Evolutionary conservation across 2,797 vertebrate species (phyloP).

Genomic region (Pseudotriccus pelzelni): DNA sequence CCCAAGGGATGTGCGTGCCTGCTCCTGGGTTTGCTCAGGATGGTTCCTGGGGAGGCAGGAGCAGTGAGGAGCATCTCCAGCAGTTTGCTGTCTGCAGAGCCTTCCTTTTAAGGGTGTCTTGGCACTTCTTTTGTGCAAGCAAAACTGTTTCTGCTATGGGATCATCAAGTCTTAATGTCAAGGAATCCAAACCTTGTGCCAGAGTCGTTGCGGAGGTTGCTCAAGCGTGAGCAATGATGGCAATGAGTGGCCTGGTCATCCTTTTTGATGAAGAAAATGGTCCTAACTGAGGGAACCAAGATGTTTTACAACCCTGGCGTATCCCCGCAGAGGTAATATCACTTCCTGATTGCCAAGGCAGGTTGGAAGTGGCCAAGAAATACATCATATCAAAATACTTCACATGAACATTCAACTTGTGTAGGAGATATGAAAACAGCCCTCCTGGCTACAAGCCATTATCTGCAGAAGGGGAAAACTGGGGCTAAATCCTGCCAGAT

Average conservation of each 20-base stretch:
- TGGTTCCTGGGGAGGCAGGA: not conserved
- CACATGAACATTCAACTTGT: not conserved
- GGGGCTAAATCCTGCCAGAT: not conserved
- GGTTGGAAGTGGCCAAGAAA: not conserved
- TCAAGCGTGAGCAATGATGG: not conserved
- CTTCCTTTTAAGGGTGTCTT: conserved; percentile 69
- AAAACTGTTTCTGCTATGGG: conserved; percentile 53
- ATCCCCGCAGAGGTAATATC: not conserved
- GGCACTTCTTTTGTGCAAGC: conserved; percentile 34
- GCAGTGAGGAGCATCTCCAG: conserved; percentile 12
- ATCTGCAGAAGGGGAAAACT: not conserved
- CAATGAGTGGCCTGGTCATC: not conserved
- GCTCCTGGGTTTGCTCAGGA: not conserved
- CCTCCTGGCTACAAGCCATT: not conserved
- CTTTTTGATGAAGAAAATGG: not conserved
- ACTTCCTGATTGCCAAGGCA: not conserved
- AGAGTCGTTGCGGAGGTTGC: conserved; percentile 14
- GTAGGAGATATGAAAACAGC: not conserved
- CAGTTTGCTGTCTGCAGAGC: not conserved
- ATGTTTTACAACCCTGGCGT: not conserved
- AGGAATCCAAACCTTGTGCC: conserved; percentile 62
- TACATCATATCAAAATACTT: not conserved
- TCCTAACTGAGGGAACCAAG: not conserved
- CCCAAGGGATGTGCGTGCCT: not conserved
- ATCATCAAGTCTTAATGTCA: conserved; percentile 50